Base-by-base conservation (phyloP, 2,113 vertebrate genomes). In the Motacilla alba region DNA sequence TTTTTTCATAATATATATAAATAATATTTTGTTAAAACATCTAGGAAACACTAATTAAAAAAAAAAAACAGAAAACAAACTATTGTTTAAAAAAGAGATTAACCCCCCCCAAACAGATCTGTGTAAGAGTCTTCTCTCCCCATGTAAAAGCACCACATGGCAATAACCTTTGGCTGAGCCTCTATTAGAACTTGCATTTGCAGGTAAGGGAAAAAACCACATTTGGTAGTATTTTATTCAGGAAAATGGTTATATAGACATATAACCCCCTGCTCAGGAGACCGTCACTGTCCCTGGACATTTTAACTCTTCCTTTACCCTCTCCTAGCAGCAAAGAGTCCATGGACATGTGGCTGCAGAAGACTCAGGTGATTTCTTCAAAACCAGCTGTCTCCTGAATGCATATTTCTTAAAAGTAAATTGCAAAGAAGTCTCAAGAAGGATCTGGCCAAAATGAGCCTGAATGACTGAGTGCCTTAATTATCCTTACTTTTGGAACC, bases 291-390 rank as follows among this genome's bases (percentile, higher is more conserved):
- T 58, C 31, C 7, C 6, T 10, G 30, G 53, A 27, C 10, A 21
- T 84, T 78, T 81, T 62, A 41, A 31, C 33, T 67, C 59, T 35
- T 63, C 41, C 50, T 70, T 87, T 87, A 11, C 15, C 13, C 27
- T 60, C 31, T 82, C 15, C 35, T 73, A 35, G 21, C 26, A 59
- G 18, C 62, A 62, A 75, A 83, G 46, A 23, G 5, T 19, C 37
- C 39, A 27, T 5, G 15, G 49, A 58, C 5, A 13, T 1, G 3
- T 0, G 0, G 24, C 35, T 77, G 35, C 43, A 75, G 70, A 66
- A 67, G 47, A 68, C 31, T 44, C 21, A 13, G 6, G 33, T 70
- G 59, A 59, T 50, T 94, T 87, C 27, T 91, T 87, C 80, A 72
- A 84, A 94, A 62, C 30, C 50, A 69, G 20, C 59, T 88, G 31